A percentile compares a stretch with the other conserved stretches of the same genome.
These are phyloP conservation scores for Amblyjoppa proteus DNA, from an alignment of 2,888 invertebrate species.

Conservation along the genomic window DNA sequence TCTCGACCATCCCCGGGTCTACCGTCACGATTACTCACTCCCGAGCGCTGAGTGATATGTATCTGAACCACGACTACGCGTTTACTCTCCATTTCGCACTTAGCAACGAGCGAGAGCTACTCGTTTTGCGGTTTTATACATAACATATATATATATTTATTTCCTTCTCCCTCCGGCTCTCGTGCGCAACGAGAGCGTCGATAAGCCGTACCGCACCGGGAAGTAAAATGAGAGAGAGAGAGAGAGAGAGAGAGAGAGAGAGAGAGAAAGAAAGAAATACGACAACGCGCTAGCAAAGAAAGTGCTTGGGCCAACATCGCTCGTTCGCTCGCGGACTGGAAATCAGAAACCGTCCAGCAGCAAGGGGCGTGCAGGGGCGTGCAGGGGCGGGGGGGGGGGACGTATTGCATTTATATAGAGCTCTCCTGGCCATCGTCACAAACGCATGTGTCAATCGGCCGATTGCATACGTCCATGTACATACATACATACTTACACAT, in stretches of 20 bases:
- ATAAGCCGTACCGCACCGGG: slow-evolving; percentile 26
- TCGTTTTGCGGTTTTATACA: slow-evolving; percentile 5
- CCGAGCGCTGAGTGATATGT: slow-evolving; percentile 7
- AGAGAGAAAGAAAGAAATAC: slow-evolving; percentile 2
- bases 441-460: slow-evolving; percentile 39
- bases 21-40: slow-evolving; percentile 4
- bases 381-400: slow-evolving; percentile 2
- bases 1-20: slow-evolving; percentile 24
- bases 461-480: slow-evolving; percentile 22
- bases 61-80: not conserved
- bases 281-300: slow-evolving; percentile 66
- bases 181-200: slow-evolving; percentile 23
- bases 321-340: slow-evolving; percentile 61
- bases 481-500: not conserved
- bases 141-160: not conserved
- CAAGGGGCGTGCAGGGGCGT: not conserved
- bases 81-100: slow-evolving; percentile 48
- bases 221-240: not conserved
- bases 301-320: slow-evolving; percentile 65
- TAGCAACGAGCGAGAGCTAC: slow-evolving; percentile 34
- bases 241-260: not conserved
- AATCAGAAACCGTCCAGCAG: slow-evolving; percentile 72
- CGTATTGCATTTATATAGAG: slow-evolving; percentile 37
- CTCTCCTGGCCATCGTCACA: slow-evolving; percentile 12
- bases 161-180: not conserved